Evolutionary conservation across 2,113 vertebrate species (phyloP).

Genomic region (Reinhardtius hippoglossoides): DNA sequence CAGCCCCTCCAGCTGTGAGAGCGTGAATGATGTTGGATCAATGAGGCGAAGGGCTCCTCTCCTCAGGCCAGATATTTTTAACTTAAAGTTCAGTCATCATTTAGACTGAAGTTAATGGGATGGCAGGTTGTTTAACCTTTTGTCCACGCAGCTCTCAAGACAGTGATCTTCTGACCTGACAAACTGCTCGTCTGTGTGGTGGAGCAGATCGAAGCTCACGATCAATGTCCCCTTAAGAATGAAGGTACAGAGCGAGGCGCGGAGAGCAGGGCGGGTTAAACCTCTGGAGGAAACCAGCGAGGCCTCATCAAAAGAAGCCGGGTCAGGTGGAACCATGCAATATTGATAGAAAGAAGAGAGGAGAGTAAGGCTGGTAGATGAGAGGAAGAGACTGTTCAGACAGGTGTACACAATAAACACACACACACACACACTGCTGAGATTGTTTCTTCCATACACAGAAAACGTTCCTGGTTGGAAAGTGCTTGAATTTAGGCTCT

Average conservation of each 20-base stretch:
- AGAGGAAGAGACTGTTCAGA: neutral
- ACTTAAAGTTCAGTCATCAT: neutral
- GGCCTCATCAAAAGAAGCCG: conserved; percentile 51
- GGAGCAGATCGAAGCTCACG: conserved; percentile 37
- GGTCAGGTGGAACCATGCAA: conserved; percentile 55
- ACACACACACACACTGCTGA: neutral
- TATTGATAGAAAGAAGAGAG: conserved; percentile 62
- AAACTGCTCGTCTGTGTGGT: conserved; percentile 1
- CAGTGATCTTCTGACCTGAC: conserved; percentile 9
- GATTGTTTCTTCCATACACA: neutral
- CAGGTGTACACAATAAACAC: conserved; percentile 29
- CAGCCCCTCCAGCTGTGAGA: neutral
- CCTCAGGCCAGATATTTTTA: neutral
- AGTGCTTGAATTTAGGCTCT: conserved; percentile 14
- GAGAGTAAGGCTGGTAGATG: neutral
- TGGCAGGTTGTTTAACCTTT: conserved; percentile 15
- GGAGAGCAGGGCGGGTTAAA: conserved; percentile 37
- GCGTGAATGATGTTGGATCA: conserved; percentile 16
- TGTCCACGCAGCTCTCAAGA: neutral
- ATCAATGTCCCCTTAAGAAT: conserved; percentile 23
- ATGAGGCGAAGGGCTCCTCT: conserved; percentile 18
- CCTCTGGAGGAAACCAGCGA: conserved; percentile 35
- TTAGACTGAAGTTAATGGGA: conserved; percentile 10
- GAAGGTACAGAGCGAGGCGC: neutral
- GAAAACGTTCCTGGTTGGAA: conserved; percentile 3